phyloP scores from a whole-genome alignment of 2,797 vertebrate genomes.

The Clarias laeviceps region DNA sequence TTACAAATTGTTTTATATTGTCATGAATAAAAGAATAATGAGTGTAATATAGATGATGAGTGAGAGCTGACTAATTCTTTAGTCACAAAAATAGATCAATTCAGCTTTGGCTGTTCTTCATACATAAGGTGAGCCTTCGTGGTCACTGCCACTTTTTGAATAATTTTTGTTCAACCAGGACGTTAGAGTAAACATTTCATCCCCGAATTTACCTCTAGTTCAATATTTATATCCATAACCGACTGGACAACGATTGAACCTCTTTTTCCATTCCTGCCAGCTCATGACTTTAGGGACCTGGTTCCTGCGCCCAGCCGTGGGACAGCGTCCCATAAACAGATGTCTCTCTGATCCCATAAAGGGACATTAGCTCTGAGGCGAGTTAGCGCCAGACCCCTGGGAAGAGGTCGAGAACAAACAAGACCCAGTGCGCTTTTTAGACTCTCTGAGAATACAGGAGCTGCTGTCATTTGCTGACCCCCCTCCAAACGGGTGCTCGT shows the following conservation, averaged over 20 bases:
- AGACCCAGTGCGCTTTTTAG: conserved; percentile 34
- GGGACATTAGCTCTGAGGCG: conserved; percentile 49
- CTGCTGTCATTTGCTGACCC: neutral
- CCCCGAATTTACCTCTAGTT: neutral
- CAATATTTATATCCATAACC: neutral
- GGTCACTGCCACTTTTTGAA: neutral
- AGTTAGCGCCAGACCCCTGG: conserved; percentile 54
- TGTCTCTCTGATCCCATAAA: conserved; percentile 52
- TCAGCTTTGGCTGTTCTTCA: neutral
- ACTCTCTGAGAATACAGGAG: conserved; percentile 38
- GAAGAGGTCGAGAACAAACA: conserved; percentile 47
- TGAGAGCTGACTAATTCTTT: neutral
- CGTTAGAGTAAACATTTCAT: neutral
- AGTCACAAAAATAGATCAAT: neutral
- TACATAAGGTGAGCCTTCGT: neutral
- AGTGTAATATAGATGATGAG: neutral
- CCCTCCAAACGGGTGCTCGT: neutral
- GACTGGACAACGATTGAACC: neutral
- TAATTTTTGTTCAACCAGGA: neutral
- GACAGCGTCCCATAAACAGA: conserved; percentile 55
- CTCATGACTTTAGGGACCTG: conserved; percentile 26
- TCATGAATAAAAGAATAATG: neutral
- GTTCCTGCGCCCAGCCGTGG: conserved; percentile 26
- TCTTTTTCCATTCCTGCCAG: conserved; percentile 14
- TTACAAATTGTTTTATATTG: neutral